phyloP scores from a whole-genome alignment of 2,797 vertebrate species.

The Sebastes hopkinsi region DNA sequence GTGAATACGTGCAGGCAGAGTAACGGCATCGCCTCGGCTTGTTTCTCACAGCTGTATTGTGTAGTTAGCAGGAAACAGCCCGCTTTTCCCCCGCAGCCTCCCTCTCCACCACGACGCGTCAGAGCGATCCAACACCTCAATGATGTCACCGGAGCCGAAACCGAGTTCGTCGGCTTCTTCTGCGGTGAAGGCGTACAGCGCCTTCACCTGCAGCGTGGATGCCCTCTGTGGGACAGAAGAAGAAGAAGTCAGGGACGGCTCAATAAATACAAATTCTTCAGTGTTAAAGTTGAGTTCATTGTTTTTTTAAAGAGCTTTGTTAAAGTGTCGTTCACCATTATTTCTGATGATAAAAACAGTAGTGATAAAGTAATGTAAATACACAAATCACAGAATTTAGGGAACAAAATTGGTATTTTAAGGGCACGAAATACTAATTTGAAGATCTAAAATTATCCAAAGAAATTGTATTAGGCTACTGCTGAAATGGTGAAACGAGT shows the following conservation, averaged over 20 bases:
- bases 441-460: background rate
- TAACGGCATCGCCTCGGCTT: background rate
- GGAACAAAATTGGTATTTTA: background rate
- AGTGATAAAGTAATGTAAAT: background rate
- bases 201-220: constrained; percentile 83
- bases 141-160: constrained; percentile 86
- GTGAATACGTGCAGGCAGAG: background rate
- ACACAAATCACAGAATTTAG: background rate
- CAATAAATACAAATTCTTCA: background rate
- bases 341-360: background rate
- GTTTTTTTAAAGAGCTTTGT: background rate
- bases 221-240: constrained; percentile 43
- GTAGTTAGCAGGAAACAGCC: constrained; percentile 95
- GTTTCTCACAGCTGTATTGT: constrained; percentile 77
- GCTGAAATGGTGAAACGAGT: background rate
- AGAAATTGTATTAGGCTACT: background rate
- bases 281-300: background rate
- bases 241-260: background rate
- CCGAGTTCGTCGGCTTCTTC: constrained; percentile 91
- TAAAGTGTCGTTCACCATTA: background rate
- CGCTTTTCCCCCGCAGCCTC: constrained; percentile 82
- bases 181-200: constrained; percentile 89
- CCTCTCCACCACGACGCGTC: constrained; percentile 93
- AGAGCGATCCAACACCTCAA: constrained; percentile 91
- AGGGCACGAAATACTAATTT: background rate